A percentile compares a stretch with the other conserved stretches of the same genome.
phyloP scores from a whole-genome alignment of 1,140 invertebrate genomes.

The Tyrophagus putrescentiae region DNA sequence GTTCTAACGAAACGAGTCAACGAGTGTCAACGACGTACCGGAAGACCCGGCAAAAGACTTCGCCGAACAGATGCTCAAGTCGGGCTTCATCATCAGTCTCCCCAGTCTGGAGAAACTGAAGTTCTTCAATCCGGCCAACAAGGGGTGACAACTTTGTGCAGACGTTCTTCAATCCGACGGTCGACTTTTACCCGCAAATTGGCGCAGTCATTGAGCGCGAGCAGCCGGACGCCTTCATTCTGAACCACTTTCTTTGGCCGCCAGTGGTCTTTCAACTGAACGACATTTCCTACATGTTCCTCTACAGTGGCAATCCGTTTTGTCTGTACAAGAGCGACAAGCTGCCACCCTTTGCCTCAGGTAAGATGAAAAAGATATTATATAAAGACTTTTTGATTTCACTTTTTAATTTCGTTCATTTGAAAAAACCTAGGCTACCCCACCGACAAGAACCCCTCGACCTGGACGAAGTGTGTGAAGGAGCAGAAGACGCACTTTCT shows the following conservation, averaged over 20 bases:
- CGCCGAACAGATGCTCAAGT: conserved; percentile 1
- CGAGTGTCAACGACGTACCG: neutral
- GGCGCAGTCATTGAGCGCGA: neutral
- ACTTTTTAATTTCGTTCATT: no score
- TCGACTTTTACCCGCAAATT: neutral
- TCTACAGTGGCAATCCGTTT: conserved; percentile 15
- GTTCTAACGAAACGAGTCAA: neutral
- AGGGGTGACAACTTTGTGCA: neutral
- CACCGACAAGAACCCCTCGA: neutral
- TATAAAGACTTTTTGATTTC: no score
- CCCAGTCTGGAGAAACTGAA: neutral
- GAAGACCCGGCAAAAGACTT: neutral
- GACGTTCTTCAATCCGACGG: neutral
- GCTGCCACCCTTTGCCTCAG: neutral
- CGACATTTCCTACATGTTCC: neutral
- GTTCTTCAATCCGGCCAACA: neutral
- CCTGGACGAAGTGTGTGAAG: neutral
- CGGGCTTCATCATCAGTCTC: neutral
- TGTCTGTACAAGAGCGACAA: neutral
- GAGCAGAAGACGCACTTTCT: neutral
- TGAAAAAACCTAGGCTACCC: no score
- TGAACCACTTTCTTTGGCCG: neutral
- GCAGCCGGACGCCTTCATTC: neutral
- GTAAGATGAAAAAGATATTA: no score
- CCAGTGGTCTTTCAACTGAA: no score